Percentiles rank a stretch among this genome's conserved stretches.
Evolutionary conservation across 2,797 vertebrate species (phyloP).

Genomic region (Tenualosa ilisha): DNA sequence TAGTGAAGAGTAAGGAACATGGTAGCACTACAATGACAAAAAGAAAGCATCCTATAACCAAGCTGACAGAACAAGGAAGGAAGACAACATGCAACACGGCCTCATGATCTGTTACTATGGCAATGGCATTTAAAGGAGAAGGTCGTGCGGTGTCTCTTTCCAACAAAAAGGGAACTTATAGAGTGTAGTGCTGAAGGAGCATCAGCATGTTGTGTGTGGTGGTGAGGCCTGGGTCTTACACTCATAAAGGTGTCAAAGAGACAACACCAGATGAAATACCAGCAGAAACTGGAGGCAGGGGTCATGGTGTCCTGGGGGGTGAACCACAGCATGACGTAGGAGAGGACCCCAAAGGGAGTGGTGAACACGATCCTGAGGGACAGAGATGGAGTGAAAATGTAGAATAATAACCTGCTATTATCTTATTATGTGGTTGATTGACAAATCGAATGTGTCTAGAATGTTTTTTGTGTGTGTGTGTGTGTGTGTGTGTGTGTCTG

Average conservation of each 20-base stretch:
- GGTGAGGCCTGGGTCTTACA: slow-evolving; percentile 54
- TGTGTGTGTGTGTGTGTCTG: not conserved
- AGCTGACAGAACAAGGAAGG: not conserved
- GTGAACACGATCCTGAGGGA: slow-evolving; percentile 57
- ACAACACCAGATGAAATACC: slow-evolving; percentile 68
- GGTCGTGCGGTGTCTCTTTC: not conserved
- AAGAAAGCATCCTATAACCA: slow-evolving; percentile 7
- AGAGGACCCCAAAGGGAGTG: slow-evolving; percentile 62
- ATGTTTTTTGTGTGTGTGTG: not conserved
- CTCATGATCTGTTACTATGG: not conserved
- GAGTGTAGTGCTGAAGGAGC: not conserved
- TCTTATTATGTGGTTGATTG: no score
- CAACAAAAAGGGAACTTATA: not conserved
- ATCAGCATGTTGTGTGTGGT: not conserved
- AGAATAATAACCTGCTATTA: not conserved
- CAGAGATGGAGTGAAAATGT: not conserved
- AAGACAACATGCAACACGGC: not conserved
- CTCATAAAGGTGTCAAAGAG: slow-evolving; percentile 71
- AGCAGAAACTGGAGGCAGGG: slow-evolving; percentile 60
- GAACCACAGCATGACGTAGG: slow-evolving; percentile 64
- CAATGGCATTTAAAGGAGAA: not conserved
- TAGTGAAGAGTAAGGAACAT: slow-evolving; percentile 69
- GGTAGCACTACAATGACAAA: slow-evolving; percentile 63
- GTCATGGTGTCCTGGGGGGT: slow-evolving; percentile 56
- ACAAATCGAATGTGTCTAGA: no score